These are phyloP conservation scores for Pseudonaja textilis DNA, from an alignment of 2,113 vertebrate species.

Conservation along the genomic window DNA sequence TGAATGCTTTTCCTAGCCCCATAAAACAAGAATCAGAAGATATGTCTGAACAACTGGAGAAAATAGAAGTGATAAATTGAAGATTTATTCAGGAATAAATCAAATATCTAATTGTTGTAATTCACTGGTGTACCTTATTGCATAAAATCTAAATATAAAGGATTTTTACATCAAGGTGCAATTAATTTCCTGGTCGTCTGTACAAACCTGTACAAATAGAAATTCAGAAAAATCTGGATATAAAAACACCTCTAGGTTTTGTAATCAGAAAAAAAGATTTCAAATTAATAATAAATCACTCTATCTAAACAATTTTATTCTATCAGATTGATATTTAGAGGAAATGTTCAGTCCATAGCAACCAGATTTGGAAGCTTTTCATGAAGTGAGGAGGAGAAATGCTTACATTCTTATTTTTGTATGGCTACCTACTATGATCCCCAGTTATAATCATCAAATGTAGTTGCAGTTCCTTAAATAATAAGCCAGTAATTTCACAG, in stretches of 20 bases:
- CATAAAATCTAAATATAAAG: neutral
- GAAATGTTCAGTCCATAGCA: neutral
- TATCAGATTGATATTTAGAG: neutral
- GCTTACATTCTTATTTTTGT: neutral
- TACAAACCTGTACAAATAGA: neutral
- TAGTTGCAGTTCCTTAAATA: neutral
- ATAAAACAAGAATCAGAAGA: conserved; percentile 31
- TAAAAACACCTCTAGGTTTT: neutral
- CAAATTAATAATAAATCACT: neutral
- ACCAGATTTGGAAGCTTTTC: neutral
- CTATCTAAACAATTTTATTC: neutral
- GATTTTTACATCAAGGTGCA: neutral
- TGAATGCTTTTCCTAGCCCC: conserved; percentile 29
- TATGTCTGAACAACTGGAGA: neutral
- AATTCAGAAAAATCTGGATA: neutral
- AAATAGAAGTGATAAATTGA: neutral
- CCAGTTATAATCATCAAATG: neutral
- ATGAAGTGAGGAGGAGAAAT: neutral
- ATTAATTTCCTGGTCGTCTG: neutral
- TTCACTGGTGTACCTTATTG: neutral
- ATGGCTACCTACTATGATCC: neutral
- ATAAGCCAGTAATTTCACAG: neutral
- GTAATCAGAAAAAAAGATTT: neutral
- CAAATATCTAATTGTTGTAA: neutral
- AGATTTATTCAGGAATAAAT: conserved; percentile 13